Evolutionary conservation across 2,113 vertebrate species (phyloP), one percentile per base, ranked within the genome.

Genomic region (Chroicocephalus ridibundus): DNA sequence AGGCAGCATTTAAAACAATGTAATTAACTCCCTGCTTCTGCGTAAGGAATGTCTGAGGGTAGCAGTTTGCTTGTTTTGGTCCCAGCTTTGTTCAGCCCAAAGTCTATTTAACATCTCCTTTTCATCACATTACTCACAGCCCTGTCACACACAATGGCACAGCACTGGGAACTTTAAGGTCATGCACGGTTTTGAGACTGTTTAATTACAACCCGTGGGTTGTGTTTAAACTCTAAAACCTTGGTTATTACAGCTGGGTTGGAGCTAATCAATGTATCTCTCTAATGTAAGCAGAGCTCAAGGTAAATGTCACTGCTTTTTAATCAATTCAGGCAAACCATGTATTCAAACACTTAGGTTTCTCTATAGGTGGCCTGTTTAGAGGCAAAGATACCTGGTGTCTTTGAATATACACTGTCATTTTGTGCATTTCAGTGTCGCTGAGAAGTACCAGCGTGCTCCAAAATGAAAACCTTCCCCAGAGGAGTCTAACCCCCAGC

Each of bases 321-420:
- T 51, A 38, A 79, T 51, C 66, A 32, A 2, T 7, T 9, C 15
- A 2, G 34, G 34, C 52, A n/a, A 69, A 6, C 7, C 8, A 1
- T 4, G 13, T 10, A 1, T 13, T 47, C 71, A 32, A 19, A 69
- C 38, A 13, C 27, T 44, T 7, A 0, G 5, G 47, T 72, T 68
- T 46, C 64, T 66, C 78, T 42, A 0, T 4, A 18, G 52, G 62
- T 15, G 10, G 27, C 27, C 51, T 38, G 57, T 32, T 71, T 0
- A 22, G 77, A 27, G 54, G 54, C 60, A 31, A 26, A 7, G 15
- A 10, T 3, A 26, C 24, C n/a, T 0, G 7, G 44, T 44, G 70
- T 26, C 3, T 13, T 44, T 24, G 32, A 40, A 57, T 5, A 11
- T 0, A 4, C 4, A 2, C 52, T 6, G 13, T 22, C 8, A 1